Conservation (phyloP, 2,113 vertebrate species). For the cattle (Bos taurus) region DNA sequence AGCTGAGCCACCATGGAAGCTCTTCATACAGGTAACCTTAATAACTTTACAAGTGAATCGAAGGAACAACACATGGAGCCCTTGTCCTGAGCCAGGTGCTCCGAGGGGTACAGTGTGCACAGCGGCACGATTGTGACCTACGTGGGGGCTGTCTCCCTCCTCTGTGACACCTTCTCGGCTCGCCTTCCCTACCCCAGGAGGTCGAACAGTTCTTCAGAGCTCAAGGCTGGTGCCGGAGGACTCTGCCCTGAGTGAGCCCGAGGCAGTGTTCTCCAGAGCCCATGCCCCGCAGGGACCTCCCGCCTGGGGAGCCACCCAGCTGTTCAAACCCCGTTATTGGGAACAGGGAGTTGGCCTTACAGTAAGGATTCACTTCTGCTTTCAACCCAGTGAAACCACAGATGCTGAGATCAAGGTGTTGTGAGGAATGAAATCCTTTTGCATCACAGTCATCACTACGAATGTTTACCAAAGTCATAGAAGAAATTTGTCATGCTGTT, state of each 20-base stretch:
- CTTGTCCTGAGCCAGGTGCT: not conserved
- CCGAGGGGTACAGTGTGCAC: not conserved
- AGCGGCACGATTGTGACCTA: not conserved
- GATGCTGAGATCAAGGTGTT: not conserved
- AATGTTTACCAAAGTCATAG: not conserved
- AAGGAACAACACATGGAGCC: not conserved
- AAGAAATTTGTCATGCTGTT: not conserved
- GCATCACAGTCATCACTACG: not conserved
- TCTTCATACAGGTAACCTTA: not conserved
- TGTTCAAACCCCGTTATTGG: not conserved
- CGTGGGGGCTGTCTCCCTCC: not conserved
- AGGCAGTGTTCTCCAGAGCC: not conserved
- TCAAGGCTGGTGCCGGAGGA: not conserved
- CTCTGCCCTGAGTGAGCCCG: not conserved
- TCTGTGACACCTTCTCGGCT: slow-evolving; percentile 5
- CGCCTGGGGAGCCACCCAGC: not conserved
- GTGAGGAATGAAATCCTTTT: not conserved
- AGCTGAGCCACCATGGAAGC: not conserved
- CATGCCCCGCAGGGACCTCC: not conserved
- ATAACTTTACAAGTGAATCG: not conserved
- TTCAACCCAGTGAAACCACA: not conserved
- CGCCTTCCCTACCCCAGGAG: not conserved
- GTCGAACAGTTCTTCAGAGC: not conserved
- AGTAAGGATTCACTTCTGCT: not conserved
- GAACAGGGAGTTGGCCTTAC: not conserved